These are phyloP conservation scores for Motacilla alba DNA, from an alignment of 2,113 vertebrate genomes.

Conservation along the genomic window DNA sequence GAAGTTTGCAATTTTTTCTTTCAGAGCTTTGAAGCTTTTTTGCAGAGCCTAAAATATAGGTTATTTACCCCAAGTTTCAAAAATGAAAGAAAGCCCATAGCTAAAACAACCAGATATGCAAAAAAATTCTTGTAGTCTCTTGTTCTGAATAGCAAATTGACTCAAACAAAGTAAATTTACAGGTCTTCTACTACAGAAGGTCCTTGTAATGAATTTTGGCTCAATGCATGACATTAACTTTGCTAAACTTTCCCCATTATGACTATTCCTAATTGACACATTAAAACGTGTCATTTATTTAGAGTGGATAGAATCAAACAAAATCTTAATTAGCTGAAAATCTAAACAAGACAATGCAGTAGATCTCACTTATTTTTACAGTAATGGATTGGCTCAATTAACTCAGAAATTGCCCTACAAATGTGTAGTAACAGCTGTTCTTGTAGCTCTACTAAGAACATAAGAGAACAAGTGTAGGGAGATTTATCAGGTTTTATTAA, in stretches of 20 bases:
- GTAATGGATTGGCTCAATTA: neutral
- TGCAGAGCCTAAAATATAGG: neutral
- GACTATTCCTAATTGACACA: neutral
- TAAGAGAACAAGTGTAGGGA: neutral
- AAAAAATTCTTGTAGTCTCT: neutral
- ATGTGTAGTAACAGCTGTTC: neutral
- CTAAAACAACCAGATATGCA: neutral
- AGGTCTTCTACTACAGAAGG: neutral
- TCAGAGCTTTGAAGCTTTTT: neutral
- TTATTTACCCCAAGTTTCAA: neutral
- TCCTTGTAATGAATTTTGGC: neutral
- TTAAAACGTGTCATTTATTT: neutral
- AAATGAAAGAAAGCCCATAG: neutral
- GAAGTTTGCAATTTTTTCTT: neutral
- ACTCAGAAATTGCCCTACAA: neutral
- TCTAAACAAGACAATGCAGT: neutral
- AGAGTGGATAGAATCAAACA: neutral
- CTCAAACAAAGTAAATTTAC: neutral
- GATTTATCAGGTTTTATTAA: neutral
- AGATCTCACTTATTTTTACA: neutral
- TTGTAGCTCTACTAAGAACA: neutral
- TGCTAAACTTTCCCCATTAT: neutral
- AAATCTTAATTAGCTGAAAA: neutral
- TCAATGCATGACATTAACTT: neutral
- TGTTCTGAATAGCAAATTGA: neutral